Conservation (phyloP, 2,888 invertebrate species). For the Cetonia aurata region DNA sequence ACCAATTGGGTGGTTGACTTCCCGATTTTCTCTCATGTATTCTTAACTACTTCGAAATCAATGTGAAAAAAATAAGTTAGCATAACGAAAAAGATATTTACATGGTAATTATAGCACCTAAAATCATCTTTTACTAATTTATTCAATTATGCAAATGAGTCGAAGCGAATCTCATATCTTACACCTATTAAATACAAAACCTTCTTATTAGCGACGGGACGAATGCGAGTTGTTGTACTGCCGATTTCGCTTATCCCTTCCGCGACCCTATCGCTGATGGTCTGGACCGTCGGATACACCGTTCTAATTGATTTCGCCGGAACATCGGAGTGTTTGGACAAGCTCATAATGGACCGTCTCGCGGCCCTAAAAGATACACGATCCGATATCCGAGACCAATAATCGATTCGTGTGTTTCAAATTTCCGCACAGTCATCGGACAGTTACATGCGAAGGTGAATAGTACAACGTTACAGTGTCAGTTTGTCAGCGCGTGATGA, state of each 20-base stretch:
- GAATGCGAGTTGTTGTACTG: too few relatives aligned
- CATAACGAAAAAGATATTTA: neutral
- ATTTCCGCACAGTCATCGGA: conserved; percentile 58
- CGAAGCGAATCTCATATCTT: neutral
- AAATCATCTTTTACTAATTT: neutral
- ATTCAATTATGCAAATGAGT: conserved; percentile 27
- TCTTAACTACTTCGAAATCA: too few relatives aligned
- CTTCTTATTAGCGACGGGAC: neutral
- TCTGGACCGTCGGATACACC: conserved; percentile 46
- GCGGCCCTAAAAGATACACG: conserved; percentile 61
- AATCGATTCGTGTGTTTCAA: conserved; percentile 60
- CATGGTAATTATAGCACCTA: neutral
- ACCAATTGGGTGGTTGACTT: too few relatives aligned
- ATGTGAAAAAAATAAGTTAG: too few relatives aligned
- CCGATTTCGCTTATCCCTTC: neutral
- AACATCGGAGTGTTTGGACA: conserved; percentile 61
- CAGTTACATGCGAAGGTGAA: conserved; percentile 59
- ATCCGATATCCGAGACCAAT: conserved; percentile 60
- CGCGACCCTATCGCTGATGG: neutral
- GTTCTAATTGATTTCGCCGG: conserved; percentile 61
- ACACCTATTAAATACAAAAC: conserved; percentile 16
- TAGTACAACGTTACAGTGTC: conserved; percentile 58
- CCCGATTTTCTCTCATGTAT: too few relatives aligned
- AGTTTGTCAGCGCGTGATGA: conserved; percentile 55
- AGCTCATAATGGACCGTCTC: conserved; percentile 61